A percentile compares a stretch with the other conserved stretches of the same genome.
phyloP scores from a whole-genome alignment of 2,113 vertebrate species.

The Python bivittatus region DNA sequence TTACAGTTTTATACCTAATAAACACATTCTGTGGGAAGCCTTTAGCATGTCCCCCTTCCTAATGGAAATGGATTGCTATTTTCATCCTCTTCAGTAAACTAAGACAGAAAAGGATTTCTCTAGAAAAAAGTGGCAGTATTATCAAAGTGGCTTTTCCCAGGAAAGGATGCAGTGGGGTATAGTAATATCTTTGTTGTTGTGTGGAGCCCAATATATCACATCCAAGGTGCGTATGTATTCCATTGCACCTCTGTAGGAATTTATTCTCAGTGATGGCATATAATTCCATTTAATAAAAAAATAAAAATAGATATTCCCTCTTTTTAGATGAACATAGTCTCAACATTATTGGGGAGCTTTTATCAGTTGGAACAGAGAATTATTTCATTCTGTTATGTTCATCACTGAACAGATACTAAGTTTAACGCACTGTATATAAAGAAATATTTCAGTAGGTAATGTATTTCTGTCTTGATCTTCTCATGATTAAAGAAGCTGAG shows the following conservation, averaged over 20 bases:
- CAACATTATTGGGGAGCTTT: background rate
- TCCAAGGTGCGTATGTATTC: background rate
- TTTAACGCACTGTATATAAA: background rate
- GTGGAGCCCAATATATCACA: background rate
- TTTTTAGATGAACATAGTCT: background rate
- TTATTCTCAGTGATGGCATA: background rate
- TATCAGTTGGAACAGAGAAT: background rate
- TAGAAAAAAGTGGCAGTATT: background rate
- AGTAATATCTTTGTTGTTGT: background rate
- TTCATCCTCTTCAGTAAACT: background rate
- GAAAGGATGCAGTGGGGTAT: background rate
- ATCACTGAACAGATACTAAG: background rate
- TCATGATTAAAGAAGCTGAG: background rate
- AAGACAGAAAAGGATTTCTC: background rate
- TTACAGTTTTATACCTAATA: background rate
- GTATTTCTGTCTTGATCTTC: background rate
- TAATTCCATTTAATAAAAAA: background rate
- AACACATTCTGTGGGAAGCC: background rate
- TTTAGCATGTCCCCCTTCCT: background rate
- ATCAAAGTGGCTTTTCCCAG: background rate
- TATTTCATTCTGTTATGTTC: background rate
- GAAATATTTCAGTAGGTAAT: background rate
- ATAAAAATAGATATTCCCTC: background rate
- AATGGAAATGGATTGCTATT: background rate
- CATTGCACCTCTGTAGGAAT: background rate